phyloP scores from a whole-genome alignment of 2,797 vertebrate genomes.

The Acanthurus leucopareius region DNA sequence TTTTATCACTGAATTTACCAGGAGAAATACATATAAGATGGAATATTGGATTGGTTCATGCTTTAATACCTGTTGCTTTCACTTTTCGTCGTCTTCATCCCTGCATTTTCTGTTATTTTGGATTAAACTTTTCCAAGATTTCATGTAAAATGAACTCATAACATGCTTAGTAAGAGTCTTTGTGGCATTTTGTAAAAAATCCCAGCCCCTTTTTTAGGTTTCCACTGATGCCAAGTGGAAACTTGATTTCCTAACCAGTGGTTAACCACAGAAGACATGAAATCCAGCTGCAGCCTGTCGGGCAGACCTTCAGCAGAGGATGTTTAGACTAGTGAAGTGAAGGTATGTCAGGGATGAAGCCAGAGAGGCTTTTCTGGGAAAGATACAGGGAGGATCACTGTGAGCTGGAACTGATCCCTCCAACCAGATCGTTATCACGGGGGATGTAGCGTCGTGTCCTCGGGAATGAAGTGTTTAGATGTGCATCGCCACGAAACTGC shows the following conservation, averaged over 20 bases:
- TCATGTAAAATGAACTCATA: not conserved
- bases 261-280: slow-evolving; percentile 21
- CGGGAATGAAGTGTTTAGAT: slow-evolving; percentile 23
- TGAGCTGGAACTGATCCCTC: not conserved
- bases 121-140: not conserved
- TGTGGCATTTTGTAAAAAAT: not conserved
- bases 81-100: not conserved
- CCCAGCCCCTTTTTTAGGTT: not conserved
- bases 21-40: not conserved
- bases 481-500: not conserved
- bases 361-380: slow-evolving; percentile 2
- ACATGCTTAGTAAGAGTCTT: not conserved
- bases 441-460: slow-evolving; percentile 21
- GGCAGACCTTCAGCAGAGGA: not conserved
- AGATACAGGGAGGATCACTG: not conserved
- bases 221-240: not conserved
- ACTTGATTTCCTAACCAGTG: slow-evolving; percentile 17
- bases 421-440: slow-evolving; percentile 23
- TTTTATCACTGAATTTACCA: not conserved
- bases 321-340: slow-evolving; percentile 9
- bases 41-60: not conserved
- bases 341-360: not conserved
- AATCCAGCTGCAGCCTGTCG: slow-evolving; percentile 12
- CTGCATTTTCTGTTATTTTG: not conserved
- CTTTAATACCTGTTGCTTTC: not conserved